Evolutionary conservation across 2,888 invertebrate genomes (phyloP), one percentile per base, ranked within the genome.

Genomic region (Pyrochroa serraticornis): DNA sequence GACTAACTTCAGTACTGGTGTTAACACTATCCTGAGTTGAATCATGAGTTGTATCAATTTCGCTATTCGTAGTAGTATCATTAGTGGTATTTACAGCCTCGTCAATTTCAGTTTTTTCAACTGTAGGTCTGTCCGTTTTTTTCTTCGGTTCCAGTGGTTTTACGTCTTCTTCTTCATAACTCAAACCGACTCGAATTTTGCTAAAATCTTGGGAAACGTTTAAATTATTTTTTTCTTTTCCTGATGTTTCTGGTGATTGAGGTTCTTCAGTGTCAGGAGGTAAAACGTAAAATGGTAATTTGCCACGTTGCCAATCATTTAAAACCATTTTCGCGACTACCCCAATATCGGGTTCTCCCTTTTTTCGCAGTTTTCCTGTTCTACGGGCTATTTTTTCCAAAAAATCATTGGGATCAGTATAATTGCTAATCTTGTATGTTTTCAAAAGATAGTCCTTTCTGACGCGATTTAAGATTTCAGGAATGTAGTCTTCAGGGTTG

Each of bases 251-350:
- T 14, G 87, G 78, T 1, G 92, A 90, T 44, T 84, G 78, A 1
- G 92, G 90, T 44, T 84, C 79, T 78, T 90, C 91, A 80, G 86
- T 92, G 1, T 91, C 92, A 67, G 91, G 90, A 9, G 97, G 97
- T 41, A 88, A 84, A 3, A 94, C 89, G 82, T 94, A 99, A 79
- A 93, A 98, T 0, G 98, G 97, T 49, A 99, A 81, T 79, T 95
- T 96, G 3, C 99, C 99, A 72, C 99, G 85, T 80, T 99, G 98
- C 92, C 96, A 99, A 79, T 99, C 99, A 82, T 99, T 99, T 1
- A 99, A 84, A 7, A 99, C 88, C 92, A 97, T 97, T 77, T 92
- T 90, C 0, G 99, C 91, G 0, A 92, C 91, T 58, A 91, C 91
- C 44, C 85, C 81, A 12, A 96, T 82, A 80, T 99, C 97, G 7